These are phyloP conservation scores for Habrosyne pyritoides DNA, from an alignment of 2,888 invertebrate species.

Conservation along the genomic window DNA sequence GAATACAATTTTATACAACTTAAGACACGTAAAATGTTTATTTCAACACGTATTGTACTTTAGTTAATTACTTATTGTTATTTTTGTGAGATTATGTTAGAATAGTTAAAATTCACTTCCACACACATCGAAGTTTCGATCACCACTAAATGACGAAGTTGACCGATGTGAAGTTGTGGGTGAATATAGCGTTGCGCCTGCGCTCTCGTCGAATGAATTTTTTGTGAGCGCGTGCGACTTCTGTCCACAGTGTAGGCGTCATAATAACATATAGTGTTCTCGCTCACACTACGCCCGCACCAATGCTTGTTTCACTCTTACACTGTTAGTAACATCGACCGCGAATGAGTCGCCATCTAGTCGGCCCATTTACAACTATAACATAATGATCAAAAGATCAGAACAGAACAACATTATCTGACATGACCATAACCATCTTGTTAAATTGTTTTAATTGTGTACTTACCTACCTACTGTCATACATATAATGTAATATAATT, in stretches of 20 bases:
- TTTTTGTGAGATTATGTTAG: slow-evolving; percentile 81
- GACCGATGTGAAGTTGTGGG: slow-evolving; percentile 82
- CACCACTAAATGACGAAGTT: slow-evolving; percentile 81
- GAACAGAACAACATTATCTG: slow-evolving; percentile 17
- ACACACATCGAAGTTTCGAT: slow-evolving; percentile 81
- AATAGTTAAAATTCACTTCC: slow-evolving; percentile 82
- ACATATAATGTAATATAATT: too few species aligned
- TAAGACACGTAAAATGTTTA: slow-evolving; percentile 75
- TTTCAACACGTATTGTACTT: slow-evolving; percentile 78
- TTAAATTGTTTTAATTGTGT: neutral
- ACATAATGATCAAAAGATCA: slow-evolving; percentile 19
- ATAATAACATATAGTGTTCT: slow-evolving; percentile 67
- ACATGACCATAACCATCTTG: slow-evolving; percentile 6
- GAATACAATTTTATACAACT: slow-evolving; percentile 70
- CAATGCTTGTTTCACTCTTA: slow-evolving; percentile 42
- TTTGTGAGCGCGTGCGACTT: slow-evolving; percentile 80
- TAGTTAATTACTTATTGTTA: slow-evolving; percentile 79
- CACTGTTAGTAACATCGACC: slow-evolving; percentile 34
- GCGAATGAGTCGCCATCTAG: slow-evolving; percentile 71
- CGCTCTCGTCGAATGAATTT: slow-evolving; percentile 74
- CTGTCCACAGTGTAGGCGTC: slow-evolving; percentile 77
- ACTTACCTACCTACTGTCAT: neutral
- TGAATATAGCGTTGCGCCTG: slow-evolving; percentile 80
- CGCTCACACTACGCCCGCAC: slow-evolving; percentile 47
- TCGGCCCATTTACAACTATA: slow-evolving; percentile 52